These are phyloP conservation scores for Oasisia sp. DNA, from an alignment of 2,888 invertebrate genomes.

Conservation along the genomic window DNA sequence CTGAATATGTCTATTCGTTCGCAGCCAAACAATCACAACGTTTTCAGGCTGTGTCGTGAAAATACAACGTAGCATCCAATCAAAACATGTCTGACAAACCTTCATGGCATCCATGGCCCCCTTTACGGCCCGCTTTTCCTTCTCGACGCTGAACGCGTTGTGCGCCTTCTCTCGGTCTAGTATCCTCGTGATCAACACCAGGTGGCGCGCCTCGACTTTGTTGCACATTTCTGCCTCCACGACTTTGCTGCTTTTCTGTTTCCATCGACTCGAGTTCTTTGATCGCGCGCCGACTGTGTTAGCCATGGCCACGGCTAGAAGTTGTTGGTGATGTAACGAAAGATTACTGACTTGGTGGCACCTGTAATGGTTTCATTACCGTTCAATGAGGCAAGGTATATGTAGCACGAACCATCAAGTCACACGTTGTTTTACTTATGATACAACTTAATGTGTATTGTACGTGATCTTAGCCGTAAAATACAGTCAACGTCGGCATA, in stretches of 20 bases:
- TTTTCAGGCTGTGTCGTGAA: not conserved
- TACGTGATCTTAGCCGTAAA: not conserved
- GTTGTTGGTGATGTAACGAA: not conserved
- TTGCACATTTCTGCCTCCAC: slow-evolving; percentile 34
- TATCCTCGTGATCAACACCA: slow-evolving; percentile 18
- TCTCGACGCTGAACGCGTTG: slow-evolving; percentile 20
- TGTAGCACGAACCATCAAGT: not conserved
- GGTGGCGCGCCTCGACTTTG: slow-evolving; percentile 28
- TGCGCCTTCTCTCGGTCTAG: slow-evolving; percentile 25
- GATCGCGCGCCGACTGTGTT: not conserved
- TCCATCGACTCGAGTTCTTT: not conserved
- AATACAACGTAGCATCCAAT: not conserved
- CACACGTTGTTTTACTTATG: not conserved
- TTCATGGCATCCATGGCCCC: not conserved
- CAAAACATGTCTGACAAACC: not conserved
- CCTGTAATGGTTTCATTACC: not conserved
- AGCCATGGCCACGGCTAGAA: not conserved
- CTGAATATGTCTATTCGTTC: not conserved
- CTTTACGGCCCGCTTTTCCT: slow-evolving; percentile 20
- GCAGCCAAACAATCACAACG: not conserved
- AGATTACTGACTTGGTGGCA: not conserved
- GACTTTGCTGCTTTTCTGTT: slow-evolving; percentile 14
- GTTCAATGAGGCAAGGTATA: not conserved
- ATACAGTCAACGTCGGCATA: not conserved
- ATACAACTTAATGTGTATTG: not conserved